Evolutionary conservation across 30 jellyfish, hydroid and myxozoan genomes (phyloP).

Genomic region (Cassiopea xamachana): DNA sequence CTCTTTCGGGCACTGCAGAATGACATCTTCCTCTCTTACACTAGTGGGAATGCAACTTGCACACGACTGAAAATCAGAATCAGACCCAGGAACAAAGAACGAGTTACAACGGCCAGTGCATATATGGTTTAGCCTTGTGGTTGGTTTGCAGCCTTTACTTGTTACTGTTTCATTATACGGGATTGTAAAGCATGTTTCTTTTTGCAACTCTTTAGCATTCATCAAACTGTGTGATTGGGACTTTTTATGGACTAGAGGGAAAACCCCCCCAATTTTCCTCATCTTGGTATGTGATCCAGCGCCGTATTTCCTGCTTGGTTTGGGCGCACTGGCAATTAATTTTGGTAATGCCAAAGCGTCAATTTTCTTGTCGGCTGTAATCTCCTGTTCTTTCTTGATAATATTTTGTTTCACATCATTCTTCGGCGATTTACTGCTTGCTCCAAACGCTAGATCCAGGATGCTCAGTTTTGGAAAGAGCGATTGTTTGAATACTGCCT

Average conservation of each 20-base stretch:
- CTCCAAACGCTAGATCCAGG: constrained; percentile 5
- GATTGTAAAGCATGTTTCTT: constrained; percentile 49
- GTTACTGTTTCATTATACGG: constrained; percentile 41
- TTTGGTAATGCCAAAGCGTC: background rate
- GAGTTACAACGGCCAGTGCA: constrained; percentile 81
- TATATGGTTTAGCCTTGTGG: constrained; percentile 20
- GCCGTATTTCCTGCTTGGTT: too few species aligned
- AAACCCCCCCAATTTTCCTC: constrained; percentile 1
- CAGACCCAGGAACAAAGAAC: constrained; percentile 56
- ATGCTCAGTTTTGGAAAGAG: constrained; percentile 35
- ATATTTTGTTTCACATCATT: background rate
- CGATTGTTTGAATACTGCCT: constrained; percentile 25
- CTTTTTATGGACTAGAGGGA: background rate
- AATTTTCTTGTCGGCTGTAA: background rate
- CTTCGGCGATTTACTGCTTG: background rate
- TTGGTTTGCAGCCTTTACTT: constrained; percentile 72
- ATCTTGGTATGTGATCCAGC: background rate
- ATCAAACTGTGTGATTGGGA: constrained; percentile 52
- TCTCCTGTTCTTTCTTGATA: background rate
- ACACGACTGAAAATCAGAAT: constrained; percentile 65
- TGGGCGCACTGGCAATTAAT: background rate
- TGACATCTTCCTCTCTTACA: background rate
- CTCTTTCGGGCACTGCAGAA: constrained; percentile 57
- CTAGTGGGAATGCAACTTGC: constrained; percentile 59
- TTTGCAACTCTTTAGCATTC: constrained; percentile 32